Evolutionary conservation across 2,888 invertebrate species (phyloP).

Genomic region (Odiellus spinosus): DNA sequence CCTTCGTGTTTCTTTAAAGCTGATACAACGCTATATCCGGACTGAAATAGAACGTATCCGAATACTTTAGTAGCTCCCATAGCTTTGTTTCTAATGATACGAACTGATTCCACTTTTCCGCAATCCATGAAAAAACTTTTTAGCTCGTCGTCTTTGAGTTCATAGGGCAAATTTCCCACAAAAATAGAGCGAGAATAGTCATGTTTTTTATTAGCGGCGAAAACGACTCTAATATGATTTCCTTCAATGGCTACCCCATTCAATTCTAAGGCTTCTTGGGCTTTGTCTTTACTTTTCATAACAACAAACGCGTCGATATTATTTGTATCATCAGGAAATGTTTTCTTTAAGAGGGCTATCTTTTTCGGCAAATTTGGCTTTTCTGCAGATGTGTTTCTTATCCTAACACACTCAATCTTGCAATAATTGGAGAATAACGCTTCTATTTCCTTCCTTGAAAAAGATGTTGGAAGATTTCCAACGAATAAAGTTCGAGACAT

Average conservation of each 20-base stretch:
- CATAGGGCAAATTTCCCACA: slow-evolving; percentile 51
- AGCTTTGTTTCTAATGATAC: slow-evolving; percentile 48
- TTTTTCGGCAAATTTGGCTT: too few relatives aligned
- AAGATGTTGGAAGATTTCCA: too few relatives aligned
- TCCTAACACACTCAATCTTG: too few relatives aligned
- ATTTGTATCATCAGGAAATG: slow-evolving; percentile 46
- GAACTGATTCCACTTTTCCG: slow-evolving; percentile 50
- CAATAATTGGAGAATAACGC: too few relatives aligned
- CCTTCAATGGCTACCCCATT: neutral
- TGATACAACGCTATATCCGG: too few relatives aligned
- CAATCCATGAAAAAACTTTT: slow-evolving; percentile 50
- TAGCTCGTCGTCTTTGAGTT: slow-evolving; percentile 44
- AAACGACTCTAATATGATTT: slow-evolving; percentile 46
- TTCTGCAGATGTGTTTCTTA: too few relatives aligned
- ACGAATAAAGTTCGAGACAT: too few relatives aligned
- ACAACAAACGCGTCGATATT: slow-evolving; percentile 49
- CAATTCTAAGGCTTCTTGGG: slow-evolving; percentile 38
- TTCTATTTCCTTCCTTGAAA: too few relatives aligned
- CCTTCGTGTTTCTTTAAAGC: too few relatives aligned
- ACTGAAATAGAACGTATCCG: slow-evolving; percentile 55
- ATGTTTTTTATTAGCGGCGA: slow-evolving; percentile 30
- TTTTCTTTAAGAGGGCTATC: slow-evolving; percentile 22
- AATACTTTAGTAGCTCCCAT: slow-evolving; percentile 59
- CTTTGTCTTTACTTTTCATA: slow-evolving; percentile 39
- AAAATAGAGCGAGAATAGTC: slow-evolving; percentile 49